Evolutionary conservation across 2,797 vertebrate species (phyloP), one percentile per base, ranked within the genome.

Genomic region (Characodon lateralis): DNA sequence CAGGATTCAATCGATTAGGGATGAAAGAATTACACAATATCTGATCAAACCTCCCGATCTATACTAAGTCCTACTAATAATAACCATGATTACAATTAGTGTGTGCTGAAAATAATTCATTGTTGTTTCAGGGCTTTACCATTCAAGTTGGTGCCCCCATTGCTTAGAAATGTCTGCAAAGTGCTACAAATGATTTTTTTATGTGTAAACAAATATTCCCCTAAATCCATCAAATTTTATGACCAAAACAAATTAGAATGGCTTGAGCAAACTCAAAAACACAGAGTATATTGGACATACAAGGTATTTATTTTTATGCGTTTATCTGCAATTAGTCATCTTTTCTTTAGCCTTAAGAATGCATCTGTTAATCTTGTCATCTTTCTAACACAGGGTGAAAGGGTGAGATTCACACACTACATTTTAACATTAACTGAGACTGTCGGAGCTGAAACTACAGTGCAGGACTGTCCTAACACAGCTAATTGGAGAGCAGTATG

Each of bases 401-500:
- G 69, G 71, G 14, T 58, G 70, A 72, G 66, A 85, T 51, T 59
- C 68, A 50, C 26, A 83, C 48, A 48, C 20, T 22, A 53, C 26
- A 58, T 83, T 81, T 86, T 75, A 72, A 78, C 80, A 80, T 83
- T 4, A 77, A 73, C 68, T 65, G 56, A 35, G 14, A 59, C 66
- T 72, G 77, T 71, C 76, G 79, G 72, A 82, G 83, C 73, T 68
- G 26, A 82, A 80, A 78, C 50, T 24, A 51, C 79, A 73, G 61
- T 31, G 2, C 3, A 2, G 20, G 69, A 73, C 5, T 13, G 78
- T 35, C 5, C 71, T 7, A 48, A 71, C 13, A 65, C 53, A 46
- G 74, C 81, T 91, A 86, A 82, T 72, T 86, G 78, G 83, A 85
- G 76, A 88, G 86, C 74, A 72, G 75, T 24, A 70, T 85, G 83